A percentile compares a stretch with the other conserved stretches of the same genome.
phyloP scores from a whole-genome alignment of 2,888 invertebrate species.

The Cataglyphis rosenhaueri region DNA sequence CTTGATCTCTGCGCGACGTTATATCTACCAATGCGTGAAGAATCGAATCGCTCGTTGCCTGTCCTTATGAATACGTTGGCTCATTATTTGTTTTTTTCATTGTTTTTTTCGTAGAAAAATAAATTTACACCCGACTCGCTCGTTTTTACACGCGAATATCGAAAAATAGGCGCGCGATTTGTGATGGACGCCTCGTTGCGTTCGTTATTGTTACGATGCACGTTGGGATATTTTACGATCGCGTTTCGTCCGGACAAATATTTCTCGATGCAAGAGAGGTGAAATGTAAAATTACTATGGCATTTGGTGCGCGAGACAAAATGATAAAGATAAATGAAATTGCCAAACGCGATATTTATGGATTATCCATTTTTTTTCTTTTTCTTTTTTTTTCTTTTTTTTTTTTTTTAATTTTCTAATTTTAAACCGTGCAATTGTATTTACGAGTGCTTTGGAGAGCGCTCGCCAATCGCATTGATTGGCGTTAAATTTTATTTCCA shows the following conservation, averaged over 20 bases:
- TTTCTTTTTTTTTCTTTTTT: neutral
- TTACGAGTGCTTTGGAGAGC: neutral
- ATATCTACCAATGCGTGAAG: conserved; percentile 17
- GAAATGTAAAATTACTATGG: conserved; percentile 2
- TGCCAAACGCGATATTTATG: neutral
- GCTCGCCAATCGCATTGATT: neutral
- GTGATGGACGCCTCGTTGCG: conserved; percentile 46
- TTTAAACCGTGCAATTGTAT: neutral
- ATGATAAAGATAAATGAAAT: conserved; percentile 6
- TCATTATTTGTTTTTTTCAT: neutral
- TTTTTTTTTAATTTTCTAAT: neutral
- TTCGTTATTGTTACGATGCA: conserved; percentile 38
- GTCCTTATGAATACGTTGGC: conserved; percentile 13
- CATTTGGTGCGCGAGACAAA: neutral
- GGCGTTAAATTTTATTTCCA: conserved; percentile 30
- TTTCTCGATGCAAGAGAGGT: neutral
- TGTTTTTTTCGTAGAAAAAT: conserved; percentile 10
- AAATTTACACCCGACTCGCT: neutral
- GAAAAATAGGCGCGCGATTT: conserved; percentile 45
- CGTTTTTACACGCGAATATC: neutral
- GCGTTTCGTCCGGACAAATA: conserved; percentile 27
- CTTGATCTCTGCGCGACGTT: neutral
- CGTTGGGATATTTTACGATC: conserved; percentile 39
- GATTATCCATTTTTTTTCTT: neutral
- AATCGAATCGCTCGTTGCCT: conserved; percentile 12